phyloP scores from a whole-genome alignment of 2,113 vertebrate genomes.

The Melanostigma gelatinosum region DNA sequence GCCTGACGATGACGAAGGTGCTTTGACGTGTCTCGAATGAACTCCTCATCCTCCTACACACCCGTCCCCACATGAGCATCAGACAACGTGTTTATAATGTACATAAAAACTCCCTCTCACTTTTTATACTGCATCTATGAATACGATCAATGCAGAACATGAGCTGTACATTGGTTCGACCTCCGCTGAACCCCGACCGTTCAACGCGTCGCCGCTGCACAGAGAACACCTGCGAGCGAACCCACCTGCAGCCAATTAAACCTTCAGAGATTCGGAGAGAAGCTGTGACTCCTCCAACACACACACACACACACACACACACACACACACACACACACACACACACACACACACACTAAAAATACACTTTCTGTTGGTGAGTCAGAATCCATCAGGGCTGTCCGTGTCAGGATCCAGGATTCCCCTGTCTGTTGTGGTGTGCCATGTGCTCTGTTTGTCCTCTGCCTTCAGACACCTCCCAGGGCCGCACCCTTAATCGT shows the following conservation, averaged over 20 bases:
- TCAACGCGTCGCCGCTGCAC: slow-evolving; percentile 3
- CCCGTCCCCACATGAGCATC: no score
- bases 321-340: neutral
- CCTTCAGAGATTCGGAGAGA: neutral
- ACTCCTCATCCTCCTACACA: no score
- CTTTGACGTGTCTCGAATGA: no score
- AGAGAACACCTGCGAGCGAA: slow-evolving; percentile 42
- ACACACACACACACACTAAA: slow-evolving; percentile 12
- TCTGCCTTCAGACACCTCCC: no score
- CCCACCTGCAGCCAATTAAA: slow-evolving; percentile 57
- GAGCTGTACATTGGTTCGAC: neutral
- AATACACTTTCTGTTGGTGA: slow-evolving; percentile 18
- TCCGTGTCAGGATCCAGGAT: no score
- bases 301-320: slow-evolving; percentile 1
- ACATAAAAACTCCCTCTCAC: no score
- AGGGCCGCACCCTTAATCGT: no score
- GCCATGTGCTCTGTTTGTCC: no score
- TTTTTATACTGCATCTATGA: neutral
- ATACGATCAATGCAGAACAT: neutral
- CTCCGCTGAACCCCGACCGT: slow-evolving; percentile 12
- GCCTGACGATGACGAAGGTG: no score
- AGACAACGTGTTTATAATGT: no score
- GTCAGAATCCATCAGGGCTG: slow-evolving; percentile 28
- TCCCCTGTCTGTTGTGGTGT: no score
- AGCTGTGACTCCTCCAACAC: slow-evolving; percentile 17